These are phyloP conservation scores for Cantharis lateralis DNA, from an alignment of 2,888 invertebrate genomes.

Conservation along the genomic window DNA sequence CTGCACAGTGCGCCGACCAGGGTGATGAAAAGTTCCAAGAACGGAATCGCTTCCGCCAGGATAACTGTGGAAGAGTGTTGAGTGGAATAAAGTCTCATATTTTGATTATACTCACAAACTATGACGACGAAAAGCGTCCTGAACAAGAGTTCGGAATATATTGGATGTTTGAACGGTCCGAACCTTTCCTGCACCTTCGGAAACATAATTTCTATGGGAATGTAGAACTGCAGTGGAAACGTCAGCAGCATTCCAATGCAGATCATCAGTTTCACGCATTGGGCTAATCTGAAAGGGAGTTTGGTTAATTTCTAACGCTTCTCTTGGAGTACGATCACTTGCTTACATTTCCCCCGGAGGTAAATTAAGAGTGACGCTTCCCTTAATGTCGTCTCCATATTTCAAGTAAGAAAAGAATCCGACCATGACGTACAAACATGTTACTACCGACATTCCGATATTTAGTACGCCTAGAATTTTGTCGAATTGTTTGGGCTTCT, in stretches of 20 bases:
- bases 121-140: conserved; percentile 74
- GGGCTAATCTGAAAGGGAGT: conserved; percentile 68
- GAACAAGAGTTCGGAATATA: conserved; percentile 70
- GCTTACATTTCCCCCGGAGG: conserved; percentile 65
- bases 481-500: conserved; percentile 74
- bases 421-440: conserved; percentile 75
- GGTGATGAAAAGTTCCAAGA: conserved; percentile 85
- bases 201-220: conserved; percentile 90
- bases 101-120: conserved; percentile 66
- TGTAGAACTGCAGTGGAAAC: conserved; percentile 94
- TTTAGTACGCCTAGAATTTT: conserved; percentile 85
- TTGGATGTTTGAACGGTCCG: conserved; percentile 62
- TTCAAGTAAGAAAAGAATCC: conserved; percentile 89
- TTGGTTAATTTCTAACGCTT: neutral
- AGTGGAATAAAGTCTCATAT: neutral
- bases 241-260: conserved; percentile 85
- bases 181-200: conserved; percentile 65
- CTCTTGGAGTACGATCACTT: too few species aligned
- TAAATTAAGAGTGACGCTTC: conserved; percentile 89
- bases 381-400: conserved; percentile 80
- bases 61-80: conserved; percentile 64
- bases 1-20: conserved; percentile 90
- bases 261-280: conserved; percentile 82
- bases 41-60: conserved; percentile 84
- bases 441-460: conserved; percentile 84